Base-by-base conservation (phyloP, 2,113 vertebrate genomes). In the Henicopernis longicauda region DNA sequence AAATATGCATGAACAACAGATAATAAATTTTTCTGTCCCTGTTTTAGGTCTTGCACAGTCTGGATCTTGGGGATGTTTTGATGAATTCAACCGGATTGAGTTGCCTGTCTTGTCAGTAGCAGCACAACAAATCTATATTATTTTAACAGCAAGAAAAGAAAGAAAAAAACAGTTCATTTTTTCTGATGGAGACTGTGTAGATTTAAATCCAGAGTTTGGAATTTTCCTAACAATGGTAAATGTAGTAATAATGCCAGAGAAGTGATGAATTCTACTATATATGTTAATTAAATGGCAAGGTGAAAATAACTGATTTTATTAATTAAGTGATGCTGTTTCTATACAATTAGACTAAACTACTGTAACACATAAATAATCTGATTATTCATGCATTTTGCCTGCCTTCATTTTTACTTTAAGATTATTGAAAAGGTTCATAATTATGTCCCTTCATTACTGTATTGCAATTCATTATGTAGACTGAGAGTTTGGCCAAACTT, bases 221-320 rank as follows among this genome's bases (percentile, higher is more conserved):
- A 99, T 99, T 98, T 99, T 99, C 97, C 96, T 99, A 87, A 99
- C 99, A 73, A 99, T 99, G 99, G 99, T 99, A 97, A 98, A 69
- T 93, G 61, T 89, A 79, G 50, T 82, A 80, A 72, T 82, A 94
- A 40, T 95, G 90, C 31, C 9, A 55, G 44, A 69, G 16, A 90
- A 78, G 23, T 86, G n/a, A 52, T 7, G 49, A 79, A 87, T 78
- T 83, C 29, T 63, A 59, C 54, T 54, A 42, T 55, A 18, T 83
- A 62, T 22, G 9, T 59, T 86, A 80, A 52, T 77, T 77, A 58
- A 40, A 63, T 45, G 55, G 4, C 8, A 79, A 66, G 15, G 70
- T 95, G 63, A 92, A 97, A 95, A 92, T 36, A 82, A 92, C 49
- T 10, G 10, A 23, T 74, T 77, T 95, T 45, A 50, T 62, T 87